Conservation (phyloP, 1,140 invertebrate genomes). For the Drosophila leontia region DNA sequence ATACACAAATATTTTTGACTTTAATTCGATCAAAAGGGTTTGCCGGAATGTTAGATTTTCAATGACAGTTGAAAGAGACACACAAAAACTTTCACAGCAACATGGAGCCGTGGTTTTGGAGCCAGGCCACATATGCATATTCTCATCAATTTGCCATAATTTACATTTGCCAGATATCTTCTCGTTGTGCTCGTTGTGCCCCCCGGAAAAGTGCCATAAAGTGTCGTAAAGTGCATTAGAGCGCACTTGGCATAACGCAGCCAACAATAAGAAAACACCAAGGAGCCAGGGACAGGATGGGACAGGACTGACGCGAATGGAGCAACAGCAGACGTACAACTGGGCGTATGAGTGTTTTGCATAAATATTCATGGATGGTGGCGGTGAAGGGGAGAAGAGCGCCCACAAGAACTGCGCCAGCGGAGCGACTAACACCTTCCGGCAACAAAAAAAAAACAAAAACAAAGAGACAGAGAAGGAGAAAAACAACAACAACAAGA, state of each 20-base stretch:
- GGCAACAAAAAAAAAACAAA: constrained; percentile 10
- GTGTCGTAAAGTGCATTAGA: constrained; percentile 83
- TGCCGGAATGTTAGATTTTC: constrained; percentile 7
- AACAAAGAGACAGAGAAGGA: background rate
- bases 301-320: constrained; percentile 21
- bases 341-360: constrained; percentile 43
- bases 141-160: constrained; percentile 71
- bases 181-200: background rate
- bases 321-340: constrained; percentile 50
- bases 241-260: constrained; percentile 73
- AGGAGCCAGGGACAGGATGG: constrained; percentile 11
- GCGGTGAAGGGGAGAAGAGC: constrained; percentile 2
- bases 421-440: constrained; percentile 64
- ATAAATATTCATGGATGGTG: constrained; percentile 70
- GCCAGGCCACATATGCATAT: constrained; percentile 38
- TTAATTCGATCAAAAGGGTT: constrained; percentile 5
- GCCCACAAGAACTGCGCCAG: constrained; percentile 55
- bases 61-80: constrained; percentile 4
- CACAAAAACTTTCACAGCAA: constrained; percentile 20
- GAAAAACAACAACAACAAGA: background rate
- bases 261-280: constrained; percentile 41
- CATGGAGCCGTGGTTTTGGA: background rate
- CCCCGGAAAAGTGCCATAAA: constrained; percentile 66
- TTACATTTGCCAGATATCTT: constrained; percentile 49
- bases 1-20: background rate